Conservation (phyloP, 2,888 invertebrate species). For the Gisinianus flammeolus region DNA sequence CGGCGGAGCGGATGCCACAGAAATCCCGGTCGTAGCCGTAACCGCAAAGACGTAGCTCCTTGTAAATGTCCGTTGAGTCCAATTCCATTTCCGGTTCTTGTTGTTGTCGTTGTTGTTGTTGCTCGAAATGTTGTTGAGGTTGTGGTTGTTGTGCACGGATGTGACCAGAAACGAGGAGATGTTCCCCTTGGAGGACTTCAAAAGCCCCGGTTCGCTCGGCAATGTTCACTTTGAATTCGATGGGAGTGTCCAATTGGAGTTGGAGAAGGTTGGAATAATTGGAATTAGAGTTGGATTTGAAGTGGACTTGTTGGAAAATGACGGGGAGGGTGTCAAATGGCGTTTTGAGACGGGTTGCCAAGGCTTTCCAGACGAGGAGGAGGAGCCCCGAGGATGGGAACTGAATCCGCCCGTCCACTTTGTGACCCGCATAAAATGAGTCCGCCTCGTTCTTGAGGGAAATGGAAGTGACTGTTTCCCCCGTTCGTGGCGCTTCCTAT, state of each 20-base stretch:
- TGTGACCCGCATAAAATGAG: constrained; percentile 78
- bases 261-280: too few relatives aligned
- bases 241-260: constrained; percentile 69
- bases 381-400: constrained; percentile 96
- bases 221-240: constrained; percentile 80
- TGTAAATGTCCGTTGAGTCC: constrained; percentile 60
- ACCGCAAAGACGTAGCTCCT: constrained; percentile 61
- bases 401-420: constrained; percentile 85
- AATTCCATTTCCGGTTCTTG: constrained; percentile 33
- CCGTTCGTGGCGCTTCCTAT: not conserved
- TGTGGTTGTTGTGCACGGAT: constrained; percentile 48
- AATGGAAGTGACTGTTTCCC: constrained; percentile 26
- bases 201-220: constrained; percentile 75
- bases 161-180: constrained; percentile 61
- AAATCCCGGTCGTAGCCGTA: constrained; percentile 61
- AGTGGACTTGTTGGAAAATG: constrained; percentile 82
- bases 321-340: constrained; percentile 75
- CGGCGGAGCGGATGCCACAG: constrained; percentile 61
- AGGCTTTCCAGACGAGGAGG: constrained; percentile 78
- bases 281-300: constrained; percentile 82
- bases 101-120: not conserved
- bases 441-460: constrained; percentile 68
- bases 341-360: constrained; percentile 73
- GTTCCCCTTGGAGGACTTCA: constrained; percentile 62
- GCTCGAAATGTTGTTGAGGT: constrained; percentile 1